Conservation (phyloP, 1,140 invertebrate species). For the Pomacea maculata region DNA sequence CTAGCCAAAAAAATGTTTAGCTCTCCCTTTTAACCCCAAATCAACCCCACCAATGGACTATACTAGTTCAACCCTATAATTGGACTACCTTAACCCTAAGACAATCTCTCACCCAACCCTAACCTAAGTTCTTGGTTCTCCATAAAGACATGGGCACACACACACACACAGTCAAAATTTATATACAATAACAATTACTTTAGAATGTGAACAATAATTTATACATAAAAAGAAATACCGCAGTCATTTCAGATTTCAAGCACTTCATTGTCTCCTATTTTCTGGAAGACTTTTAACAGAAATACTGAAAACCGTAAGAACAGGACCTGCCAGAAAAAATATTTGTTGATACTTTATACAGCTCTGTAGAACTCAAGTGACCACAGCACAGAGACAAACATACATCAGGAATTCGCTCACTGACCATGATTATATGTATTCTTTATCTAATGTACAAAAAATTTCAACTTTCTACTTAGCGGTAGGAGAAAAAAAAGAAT, state of each 20-base stretch:
- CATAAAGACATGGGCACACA: background rate
- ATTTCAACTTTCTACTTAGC: background rate
- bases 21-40: background rate
- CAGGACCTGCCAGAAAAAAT: background rate
- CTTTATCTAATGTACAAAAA: background rate
- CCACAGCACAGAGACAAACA: too few relatives aligned
- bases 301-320: background rate
- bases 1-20: background rate
- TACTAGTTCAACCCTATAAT: background rate
- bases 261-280: background rate
- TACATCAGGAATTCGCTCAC: too few relatives aligned
- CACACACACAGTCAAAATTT: background rate
- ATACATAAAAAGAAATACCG: constrained; percentile 4
- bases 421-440: background rate
- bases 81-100: background rate
- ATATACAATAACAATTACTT: background rate
- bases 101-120: background rate
- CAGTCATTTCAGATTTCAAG: background rate
- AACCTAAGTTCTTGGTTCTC: background rate
- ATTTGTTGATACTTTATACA: background rate
- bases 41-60: background rate
- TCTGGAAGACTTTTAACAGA: background rate
- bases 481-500: background rate
- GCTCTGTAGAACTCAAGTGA: background rate
- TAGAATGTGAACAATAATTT: background rate